Conservation (phyloP, 2,888 invertebrate species). For the Aphrophora alni region DNA sequence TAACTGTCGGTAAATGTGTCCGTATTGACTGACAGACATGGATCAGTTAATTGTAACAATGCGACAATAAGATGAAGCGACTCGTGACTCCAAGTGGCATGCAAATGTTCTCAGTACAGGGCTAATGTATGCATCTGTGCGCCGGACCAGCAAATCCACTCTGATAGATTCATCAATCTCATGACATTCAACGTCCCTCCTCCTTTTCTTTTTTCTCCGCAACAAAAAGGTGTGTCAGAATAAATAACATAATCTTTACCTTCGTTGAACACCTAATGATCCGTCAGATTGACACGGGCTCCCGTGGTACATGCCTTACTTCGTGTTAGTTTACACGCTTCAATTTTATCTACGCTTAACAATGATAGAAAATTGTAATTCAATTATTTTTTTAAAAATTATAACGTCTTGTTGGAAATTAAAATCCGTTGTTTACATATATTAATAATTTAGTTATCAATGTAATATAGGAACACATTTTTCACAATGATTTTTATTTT, state of each 20-base stretch:
- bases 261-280: background rate
- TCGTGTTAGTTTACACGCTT: too few species aligned
- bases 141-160: background rate
- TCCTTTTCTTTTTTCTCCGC: background rate
- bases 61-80: background rate
- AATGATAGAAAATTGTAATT: too few species aligned
- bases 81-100: background rate
- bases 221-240: background rate
- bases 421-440: too few species aligned
- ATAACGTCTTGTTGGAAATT: too few species aligned
- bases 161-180: background rate
- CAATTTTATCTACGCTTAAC: too few species aligned
- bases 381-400: too few species aligned
- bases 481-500: too few species aligned
- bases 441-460: too few species aligned
- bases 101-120: background rate
- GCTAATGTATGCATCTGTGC: background rate
- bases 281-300: background rate
- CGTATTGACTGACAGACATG: background rate
- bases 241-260: background rate
- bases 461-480: too few species aligned
- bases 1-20: background rate
- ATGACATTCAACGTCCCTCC: background rate
- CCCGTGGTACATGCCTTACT: too few species aligned
- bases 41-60: background rate